These are phyloP conservation scores for Melanostigma gelatinosum DNA, from an alignment of 2,113 vertebrate species.

Conservation along the genomic window DNA sequence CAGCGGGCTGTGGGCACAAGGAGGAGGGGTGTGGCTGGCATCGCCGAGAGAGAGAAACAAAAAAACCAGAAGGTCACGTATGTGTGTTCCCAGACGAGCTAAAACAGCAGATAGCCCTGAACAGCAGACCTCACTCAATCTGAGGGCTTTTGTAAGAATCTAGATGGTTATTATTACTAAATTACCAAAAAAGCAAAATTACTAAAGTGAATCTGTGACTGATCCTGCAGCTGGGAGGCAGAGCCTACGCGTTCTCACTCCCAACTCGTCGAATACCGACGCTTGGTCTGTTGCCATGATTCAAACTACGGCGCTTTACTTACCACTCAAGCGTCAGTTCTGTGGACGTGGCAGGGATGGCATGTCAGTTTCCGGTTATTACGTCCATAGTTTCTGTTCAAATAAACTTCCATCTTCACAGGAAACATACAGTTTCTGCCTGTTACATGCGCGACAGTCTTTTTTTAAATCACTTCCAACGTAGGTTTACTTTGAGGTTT, in stretches of 20 bases:
- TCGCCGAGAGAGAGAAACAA: constrained; percentile 14
- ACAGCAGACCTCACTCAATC: constrained; percentile 48
- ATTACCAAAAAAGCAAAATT: not conserved
- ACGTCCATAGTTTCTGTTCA: not conserved
- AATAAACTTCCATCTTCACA: not conserved
- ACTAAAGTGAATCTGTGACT: not conserved
- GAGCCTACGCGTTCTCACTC: not conserved
- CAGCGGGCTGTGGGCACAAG: constrained; percentile 47
- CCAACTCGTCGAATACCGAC: not conserved
- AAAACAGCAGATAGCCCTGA: constrained; percentile 41
- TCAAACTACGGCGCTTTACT: not conserved
- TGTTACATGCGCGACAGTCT: not conserved
- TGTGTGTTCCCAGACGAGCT: constrained; percentile 29
- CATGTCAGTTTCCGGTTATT: not conserved
- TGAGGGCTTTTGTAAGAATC: constrained; percentile 5
- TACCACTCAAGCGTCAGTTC: not conserved
- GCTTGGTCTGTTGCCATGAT: not conserved
- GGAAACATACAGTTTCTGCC: not conserved
- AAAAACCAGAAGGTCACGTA: constrained; percentile 53
- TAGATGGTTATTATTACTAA: not conserved
- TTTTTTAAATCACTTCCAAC: not conserved
- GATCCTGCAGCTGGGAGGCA: not conserved
- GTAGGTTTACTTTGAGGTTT: not conserved
- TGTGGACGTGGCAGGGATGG: not conserved
- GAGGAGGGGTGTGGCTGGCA: constrained; percentile 46